Evolutionary conservation across 2,888 invertebrate genomes (phyloP), one percentile per base, ranked within the genome.

Genomic region (Eupithecia inturbata): DNA sequence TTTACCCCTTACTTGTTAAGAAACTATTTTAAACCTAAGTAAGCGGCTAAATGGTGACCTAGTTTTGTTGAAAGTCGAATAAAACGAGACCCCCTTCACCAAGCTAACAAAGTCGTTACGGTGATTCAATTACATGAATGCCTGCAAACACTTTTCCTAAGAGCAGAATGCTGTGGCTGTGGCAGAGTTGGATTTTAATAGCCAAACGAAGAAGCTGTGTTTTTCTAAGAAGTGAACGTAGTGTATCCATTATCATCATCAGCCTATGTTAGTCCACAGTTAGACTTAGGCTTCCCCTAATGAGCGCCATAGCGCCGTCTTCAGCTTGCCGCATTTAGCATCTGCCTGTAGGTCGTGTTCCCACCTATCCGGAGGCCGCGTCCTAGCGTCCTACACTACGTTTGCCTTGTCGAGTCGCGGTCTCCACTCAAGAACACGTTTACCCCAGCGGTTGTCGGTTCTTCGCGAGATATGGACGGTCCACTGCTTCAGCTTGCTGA

Each of bases 21-120:
- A n/a, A n/a, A n/a, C n/a, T n/a, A n/a, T 26, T 14, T 57, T 57
- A 26, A 57, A 4, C 57, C 62, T n/a, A n/a, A 62, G 31, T 62
- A 31, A 62, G 19, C 10, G 19, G 62, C 19, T 62, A 7, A 62
- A 62, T 19, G 31, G 19, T 31, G 53, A 49, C 67, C 45, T 49
- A 49, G 12, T 49, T 33, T 62, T 31, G 28, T 62, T 31, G 9
- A 36, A 36, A 19, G 14, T 62, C 19, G 28, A 28, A 62, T 62
- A 62, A 60, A 62, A 19, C 28, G 31, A 31, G 19, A 9, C 67
- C 45, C 67, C 19, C 49, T 66, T 41, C 60, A 67, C 64, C 67
- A 64, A 71, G 68, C 53, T 53, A 63, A 70, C 45, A 53, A 68
- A 62, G 68, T 68, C 74, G 64, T 74, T 74, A 71, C 53, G 39